Percentiles rank a stretch among this genome's conserved stretches.
These are phyloP conservation scores for Temnothorax rugatulus DNA, from an alignment of 2,888 invertebrate species.

Conservation along the genomic window DNA sequence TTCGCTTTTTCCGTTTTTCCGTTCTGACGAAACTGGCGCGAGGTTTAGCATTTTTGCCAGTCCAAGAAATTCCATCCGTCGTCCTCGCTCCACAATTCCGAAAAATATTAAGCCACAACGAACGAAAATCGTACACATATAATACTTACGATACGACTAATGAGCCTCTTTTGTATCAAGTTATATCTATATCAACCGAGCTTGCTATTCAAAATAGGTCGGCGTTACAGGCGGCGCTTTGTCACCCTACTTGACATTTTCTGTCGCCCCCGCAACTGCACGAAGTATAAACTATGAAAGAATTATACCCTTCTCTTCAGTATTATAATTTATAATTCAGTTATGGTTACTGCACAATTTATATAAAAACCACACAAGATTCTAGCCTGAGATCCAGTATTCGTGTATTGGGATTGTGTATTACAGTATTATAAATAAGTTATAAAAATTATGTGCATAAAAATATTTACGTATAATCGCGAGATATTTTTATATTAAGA, in stretches of 20 bases:
- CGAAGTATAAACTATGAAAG: slow-evolving; percentile 23
- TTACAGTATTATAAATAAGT: neutral
- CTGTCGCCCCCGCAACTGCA: slow-evolving; percentile 19
- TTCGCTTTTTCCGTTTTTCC: slow-evolving; percentile 64
- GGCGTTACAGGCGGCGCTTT: slow-evolving; percentile 27
- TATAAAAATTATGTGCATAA: neutral
- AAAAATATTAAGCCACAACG: slow-evolving; percentile 53
- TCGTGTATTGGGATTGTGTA: neutral
- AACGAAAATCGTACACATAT: slow-evolving; percentile 32
- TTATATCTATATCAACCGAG: slow-evolving; percentile 43
- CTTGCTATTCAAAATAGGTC: slow-evolving; percentile 41
- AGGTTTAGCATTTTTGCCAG: slow-evolving; percentile 50
- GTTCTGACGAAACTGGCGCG: slow-evolving; percentile 49
- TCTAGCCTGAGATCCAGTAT: neutral
- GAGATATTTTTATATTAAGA: neutral
- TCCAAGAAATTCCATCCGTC: slow-evolving; percentile 14
- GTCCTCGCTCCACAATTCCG: neutral
- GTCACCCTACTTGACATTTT: slow-evolving; percentile 50
- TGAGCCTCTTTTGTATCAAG: slow-evolving; percentile 40
- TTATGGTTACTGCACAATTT: slow-evolving; percentile 14
- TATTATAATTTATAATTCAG: slow-evolving; percentile 28
- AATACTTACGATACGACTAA: slow-evolving; percentile 37
- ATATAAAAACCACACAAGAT: neutral
- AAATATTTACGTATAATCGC: slow-evolving; percentile 9
- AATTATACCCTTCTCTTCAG: neutral